Evolutionary conservation across 2,888 invertebrate species (phyloP), one percentile per base, ranked within the genome.

Genomic region (Ditylenchus weischeri): DNA sequence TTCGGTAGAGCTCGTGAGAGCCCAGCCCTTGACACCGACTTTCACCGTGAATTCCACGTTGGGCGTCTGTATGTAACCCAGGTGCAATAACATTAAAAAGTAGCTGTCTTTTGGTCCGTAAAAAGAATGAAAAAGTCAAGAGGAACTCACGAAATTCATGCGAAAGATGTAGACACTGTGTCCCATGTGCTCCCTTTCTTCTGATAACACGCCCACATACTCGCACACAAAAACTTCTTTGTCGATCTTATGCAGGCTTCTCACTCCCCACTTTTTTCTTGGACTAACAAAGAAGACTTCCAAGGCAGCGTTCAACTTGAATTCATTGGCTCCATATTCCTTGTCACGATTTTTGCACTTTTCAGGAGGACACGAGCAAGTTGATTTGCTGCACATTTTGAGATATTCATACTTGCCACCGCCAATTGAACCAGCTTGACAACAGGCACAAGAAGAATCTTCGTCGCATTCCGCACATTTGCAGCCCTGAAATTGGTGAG

Each of bases 221-320:
- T 54, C 54, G 13, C 54, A 54, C 11, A 54, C 54, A 13, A 54
- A 54, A 21, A 29, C 29, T 21, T 54, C 29, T 54, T 21, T 29
- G 1, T 21, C 23, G 10, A 54, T 54, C 21, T 29, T 21, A 29
- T 23, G 3, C 29, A 2, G 21, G 13, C 23, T 29, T 21, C 54
- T 21, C 15, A 54, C 54, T 5, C 54, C 54, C 54, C 54, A 54
- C 29, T 54, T 54, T 10, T 54, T 54, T 21, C 8, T 54, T 10
- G 54, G 54, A 54, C n/a, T 54, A 7, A 54, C 54, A 10, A 54
- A 54, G 29, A 23, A 54, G 29, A 54, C 54, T 54, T 54, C 54
- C 10, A 54, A 54, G 21, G 54, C 54, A 11, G 54, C 29, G n/a
- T 21, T 23, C 54, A 54, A 29, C 11, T 54, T 2, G 54, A 54